Evolutionary conservation across 2,113 vertebrate genomes (phyloP), one percentile per base, ranked within the genome.

Genomic region (Lepus timidus): DNA sequence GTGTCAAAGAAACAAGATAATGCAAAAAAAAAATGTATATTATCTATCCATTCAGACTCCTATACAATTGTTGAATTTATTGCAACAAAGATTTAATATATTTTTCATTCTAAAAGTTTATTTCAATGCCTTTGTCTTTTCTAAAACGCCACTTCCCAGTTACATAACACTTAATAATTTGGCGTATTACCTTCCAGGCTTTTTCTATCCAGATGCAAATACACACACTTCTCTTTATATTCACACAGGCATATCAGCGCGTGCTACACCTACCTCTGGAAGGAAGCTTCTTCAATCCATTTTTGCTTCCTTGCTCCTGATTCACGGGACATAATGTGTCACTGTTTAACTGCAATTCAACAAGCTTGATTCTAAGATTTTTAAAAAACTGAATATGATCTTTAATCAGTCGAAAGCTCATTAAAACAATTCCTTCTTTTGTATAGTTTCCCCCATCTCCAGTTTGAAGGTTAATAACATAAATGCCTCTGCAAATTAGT

Each of bases 151-250:
- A 67, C 23, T 62, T n/a, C n/a, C 17, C 62, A 29, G 74, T 44
- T 44, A 44, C 93, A 10, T 88, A 58, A 55, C 61, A 65, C 22
- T 64, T 83, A 67, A 76, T 81, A 88, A 90, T 95, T 89, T 80
- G 62, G 64, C 92, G 9, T 67, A 9, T 74, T 70, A 70, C 55
- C 74, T 65, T 70, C 11, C 33, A 33, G 33, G 17, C 49, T 55
- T 49, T 85, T 65, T 61, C 82, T 39, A 29, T 36, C 31, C 31
- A 31, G 31, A 5, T 44, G 51, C 4, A 90, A 20, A 74, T 49
- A 33, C 11, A 52, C 73, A 6, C 16, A 27, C 14, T 7, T 33
- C 16, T 25, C 39, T 58, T 14, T 78, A 65, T 27, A 67, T 7
- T 16, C 65, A 79, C 36, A 16, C 33, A 79, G 16, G 31, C 52